phyloP scores from a whole-genome alignment of 2,113 vertebrate genomes.

The Camelus dromedarius region DNA sequence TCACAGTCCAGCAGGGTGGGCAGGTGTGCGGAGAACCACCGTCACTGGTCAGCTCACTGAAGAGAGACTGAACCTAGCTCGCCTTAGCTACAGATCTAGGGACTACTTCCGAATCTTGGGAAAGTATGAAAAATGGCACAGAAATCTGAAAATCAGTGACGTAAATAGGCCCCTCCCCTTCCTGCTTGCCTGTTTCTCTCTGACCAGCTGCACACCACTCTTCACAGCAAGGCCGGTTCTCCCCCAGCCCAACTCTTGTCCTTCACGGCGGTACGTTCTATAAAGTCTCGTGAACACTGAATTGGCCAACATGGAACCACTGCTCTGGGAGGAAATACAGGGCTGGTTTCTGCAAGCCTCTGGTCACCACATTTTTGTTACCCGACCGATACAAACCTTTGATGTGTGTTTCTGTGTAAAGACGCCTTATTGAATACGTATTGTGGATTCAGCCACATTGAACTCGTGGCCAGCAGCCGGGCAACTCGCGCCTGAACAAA shows the following conservation, averaged over 20 bases:
- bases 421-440: too few relatives aligned
- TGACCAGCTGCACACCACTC: rapidly evolving
- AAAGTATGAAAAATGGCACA: background rate
- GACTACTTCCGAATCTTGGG: background rate
- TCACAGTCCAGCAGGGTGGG: background rate
- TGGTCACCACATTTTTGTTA: background rate
- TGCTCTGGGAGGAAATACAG: background rate
- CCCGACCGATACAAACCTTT: too few relatives aligned
- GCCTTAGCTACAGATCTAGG: background rate
- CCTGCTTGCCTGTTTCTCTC: background rate
- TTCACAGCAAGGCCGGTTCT: background rate
- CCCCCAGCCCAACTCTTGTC: rapidly evolving
- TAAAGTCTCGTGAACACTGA: background rate
- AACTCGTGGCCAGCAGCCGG: rapidly evolving
- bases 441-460: rapidly evolving
- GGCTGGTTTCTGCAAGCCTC: background rate
- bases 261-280: rapidly evolving
- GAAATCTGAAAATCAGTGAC: background rate
- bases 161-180: rapidly evolving
- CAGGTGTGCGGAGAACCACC: rapidly evolving
- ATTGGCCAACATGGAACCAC: rapidly evolving
- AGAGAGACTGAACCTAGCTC: background rate
- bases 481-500: rapidly evolving
- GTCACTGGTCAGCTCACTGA: too few relatives aligned
- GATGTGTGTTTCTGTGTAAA: background rate